These are phyloP conservation scores for Holothuria glaberrima DNA, from an alignment of 35 echinoderm and acorn worm species.

Conservation along the genomic window DNA sequence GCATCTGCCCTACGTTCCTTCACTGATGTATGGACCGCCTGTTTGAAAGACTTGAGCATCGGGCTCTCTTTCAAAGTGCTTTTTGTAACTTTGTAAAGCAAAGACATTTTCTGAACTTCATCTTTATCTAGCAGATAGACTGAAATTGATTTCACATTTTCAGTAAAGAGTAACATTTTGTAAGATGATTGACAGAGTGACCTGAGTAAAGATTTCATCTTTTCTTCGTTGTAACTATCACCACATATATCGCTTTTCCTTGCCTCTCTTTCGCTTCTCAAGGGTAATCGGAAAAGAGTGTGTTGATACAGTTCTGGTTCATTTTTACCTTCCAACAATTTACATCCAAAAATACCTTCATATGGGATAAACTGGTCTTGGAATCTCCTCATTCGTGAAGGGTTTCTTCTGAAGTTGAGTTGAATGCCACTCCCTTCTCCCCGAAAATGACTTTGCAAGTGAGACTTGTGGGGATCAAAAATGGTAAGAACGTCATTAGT, in stretches of 20 bases:
- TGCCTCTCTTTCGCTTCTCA: neutral
- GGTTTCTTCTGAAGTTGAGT: constrained; percentile 55
- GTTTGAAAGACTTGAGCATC: neutral
- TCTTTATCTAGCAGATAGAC: constrained; percentile 26
- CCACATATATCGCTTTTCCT: neutral
- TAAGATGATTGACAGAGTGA: constrained; percentile 49
- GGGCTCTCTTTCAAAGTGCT: neutral
- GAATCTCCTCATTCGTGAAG: constrained; percentile 31
- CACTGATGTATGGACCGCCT: neutral
- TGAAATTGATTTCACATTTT: constrained; percentile 63
- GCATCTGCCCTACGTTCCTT: neutral
- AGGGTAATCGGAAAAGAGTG: neutral
- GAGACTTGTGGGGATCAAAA: constrained; percentile 83
- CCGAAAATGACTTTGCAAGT: constrained; percentile 50
- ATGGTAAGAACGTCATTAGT: constrained; percentile 58
- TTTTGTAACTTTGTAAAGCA: constrained; percentile 6
- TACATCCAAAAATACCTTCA: constrained; percentile 67
- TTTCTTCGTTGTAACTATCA: neutral
- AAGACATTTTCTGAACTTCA: neutral
- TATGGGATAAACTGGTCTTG: constrained; percentile 80
- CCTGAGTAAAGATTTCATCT: constrained; percentile 45
- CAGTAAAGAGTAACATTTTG: constrained; percentile 74
- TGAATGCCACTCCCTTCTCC: constrained; percentile 64
- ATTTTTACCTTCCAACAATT: neutral
- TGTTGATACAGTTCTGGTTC: neutral